A percentile compares a stretch with the other conserved stretches of the same genome.
These are phyloP conservation scores for Sebastes dallii DNA, from an alignment of 2,797 vertebrate genomes.

Conservation along the genomic window DNA sequence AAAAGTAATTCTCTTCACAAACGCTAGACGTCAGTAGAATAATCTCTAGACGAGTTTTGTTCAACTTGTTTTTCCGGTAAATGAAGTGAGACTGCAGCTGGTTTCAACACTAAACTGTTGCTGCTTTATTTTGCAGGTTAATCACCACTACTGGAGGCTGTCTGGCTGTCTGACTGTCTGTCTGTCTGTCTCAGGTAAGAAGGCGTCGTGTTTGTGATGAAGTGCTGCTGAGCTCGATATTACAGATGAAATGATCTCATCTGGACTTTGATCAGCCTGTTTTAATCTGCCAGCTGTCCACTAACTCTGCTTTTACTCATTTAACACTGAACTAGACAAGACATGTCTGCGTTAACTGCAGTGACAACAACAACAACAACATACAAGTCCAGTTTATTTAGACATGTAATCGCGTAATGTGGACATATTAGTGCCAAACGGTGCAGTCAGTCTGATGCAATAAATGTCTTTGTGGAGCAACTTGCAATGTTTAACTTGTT, in stretches of 20 bases:
- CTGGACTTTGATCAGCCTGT: conserved; percentile 51
- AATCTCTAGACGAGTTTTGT: background rate
- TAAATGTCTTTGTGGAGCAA: background rate
- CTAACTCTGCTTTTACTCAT: background rate
- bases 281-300: background rate
- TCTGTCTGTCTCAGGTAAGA: conserved; percentile 42
- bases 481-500: background rate
- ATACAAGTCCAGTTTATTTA: background rate
- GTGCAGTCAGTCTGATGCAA: background rate
- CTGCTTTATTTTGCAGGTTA: background rate
- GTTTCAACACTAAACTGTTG: background rate
- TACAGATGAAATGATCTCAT: conserved; percentile 9
- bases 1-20: conserved; percentile 22
- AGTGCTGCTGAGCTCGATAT: background rate
- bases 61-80: conserved; percentile 35
- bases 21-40: conserved; percentile 68
- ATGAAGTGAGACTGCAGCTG: conserved; percentile 27
- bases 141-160: background rate
- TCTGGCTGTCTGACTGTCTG: too few species aligned
- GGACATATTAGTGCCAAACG: background rate
- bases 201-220: background rate
- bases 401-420: background rate
- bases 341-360: background rate
- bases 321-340: too few species aligned
- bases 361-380: background rate